A percentile compares a stretch with the other conserved stretches of the same genome.
phyloP scores from a whole-genome alignment of 2,113 vertebrate species.

The Peucedramus taeniatus region DNA sequence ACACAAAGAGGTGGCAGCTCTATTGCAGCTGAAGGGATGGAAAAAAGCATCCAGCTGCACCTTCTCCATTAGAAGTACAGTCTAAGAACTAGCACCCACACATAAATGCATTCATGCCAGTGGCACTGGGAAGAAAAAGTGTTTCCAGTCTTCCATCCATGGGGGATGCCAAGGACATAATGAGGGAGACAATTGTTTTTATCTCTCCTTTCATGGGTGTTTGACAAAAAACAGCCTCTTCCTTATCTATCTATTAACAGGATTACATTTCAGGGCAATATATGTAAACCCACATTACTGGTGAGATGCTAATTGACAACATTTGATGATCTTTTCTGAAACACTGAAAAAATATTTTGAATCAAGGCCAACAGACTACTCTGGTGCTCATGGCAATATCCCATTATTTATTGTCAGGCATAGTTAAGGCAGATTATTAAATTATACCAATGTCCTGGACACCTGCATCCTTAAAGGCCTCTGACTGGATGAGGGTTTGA shows the following conservation, averaged over 20 bases:
- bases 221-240: background rate
- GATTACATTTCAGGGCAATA: background rate
- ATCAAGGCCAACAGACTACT: constrained; percentile 6
- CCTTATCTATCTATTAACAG: background rate
- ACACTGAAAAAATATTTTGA: background rate
- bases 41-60: background rate
- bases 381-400: background rate
- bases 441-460: background rate
- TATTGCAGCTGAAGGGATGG: background rate
- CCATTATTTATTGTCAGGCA: constrained; percentile 9
- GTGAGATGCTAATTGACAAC: background rate
- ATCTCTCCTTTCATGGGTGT: background rate
- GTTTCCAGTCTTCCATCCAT: background rate
- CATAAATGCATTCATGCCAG: background rate
- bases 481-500: background rate
- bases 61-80: background rate
- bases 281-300: background rate
- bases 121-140: background rate
- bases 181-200: background rate
- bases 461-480: background rate
- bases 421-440: constrained; percentile 4
- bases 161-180: background rate
- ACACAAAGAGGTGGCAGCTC: constrained; percentile 9
- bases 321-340: background rate
- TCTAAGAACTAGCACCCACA: background rate